Conservation (phyloP, 2,888 invertebrate genomes). For the Drosophila cyrtoloma region DNA sequence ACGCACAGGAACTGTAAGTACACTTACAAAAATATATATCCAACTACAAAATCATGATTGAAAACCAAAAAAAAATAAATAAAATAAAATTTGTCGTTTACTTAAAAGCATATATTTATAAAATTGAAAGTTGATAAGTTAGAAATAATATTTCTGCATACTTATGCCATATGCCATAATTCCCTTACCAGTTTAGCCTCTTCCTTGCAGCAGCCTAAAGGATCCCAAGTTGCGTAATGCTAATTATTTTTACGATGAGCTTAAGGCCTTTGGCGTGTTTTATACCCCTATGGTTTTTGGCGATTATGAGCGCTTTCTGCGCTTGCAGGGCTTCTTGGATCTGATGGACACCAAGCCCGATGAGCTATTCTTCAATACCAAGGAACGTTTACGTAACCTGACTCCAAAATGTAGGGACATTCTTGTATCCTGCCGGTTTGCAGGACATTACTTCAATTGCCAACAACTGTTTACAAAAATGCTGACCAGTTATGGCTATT, state of each 20-base stretch:
- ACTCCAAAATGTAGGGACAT: constrained; percentile 84
- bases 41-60: not conserved
- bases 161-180: not conserved
- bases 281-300: constrained; percentile 47
- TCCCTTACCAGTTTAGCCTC: not conserved
- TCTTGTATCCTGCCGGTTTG: constrained; percentile 80
- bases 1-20: constrained; percentile 84
- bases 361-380: constrained; percentile 79
- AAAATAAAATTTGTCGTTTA: not conserved
- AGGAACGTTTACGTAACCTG: constrained; percentile 69
- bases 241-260: constrained; percentile 63
- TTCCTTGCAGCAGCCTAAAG: constrained; percentile 52
- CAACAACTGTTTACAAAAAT: constrained; percentile 77
- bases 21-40: not conserved
- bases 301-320: constrained; percentile 66
- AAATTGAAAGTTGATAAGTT: not conserved
- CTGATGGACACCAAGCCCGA: constrained; percentile 67
- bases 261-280: constrained; percentile 73
- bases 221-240: constrained; percentile 58
- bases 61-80: not conserved
- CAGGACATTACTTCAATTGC: constrained; percentile 69
- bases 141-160: not conserved
- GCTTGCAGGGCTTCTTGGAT: constrained; percentile 81
- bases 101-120: not conserved
- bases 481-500: constrained; percentile 84